These are phyloP conservation scores for Glaucomys volans DNA, from an alignment of 2,113 vertebrate genomes.

Conservation along the genomic window DNA sequence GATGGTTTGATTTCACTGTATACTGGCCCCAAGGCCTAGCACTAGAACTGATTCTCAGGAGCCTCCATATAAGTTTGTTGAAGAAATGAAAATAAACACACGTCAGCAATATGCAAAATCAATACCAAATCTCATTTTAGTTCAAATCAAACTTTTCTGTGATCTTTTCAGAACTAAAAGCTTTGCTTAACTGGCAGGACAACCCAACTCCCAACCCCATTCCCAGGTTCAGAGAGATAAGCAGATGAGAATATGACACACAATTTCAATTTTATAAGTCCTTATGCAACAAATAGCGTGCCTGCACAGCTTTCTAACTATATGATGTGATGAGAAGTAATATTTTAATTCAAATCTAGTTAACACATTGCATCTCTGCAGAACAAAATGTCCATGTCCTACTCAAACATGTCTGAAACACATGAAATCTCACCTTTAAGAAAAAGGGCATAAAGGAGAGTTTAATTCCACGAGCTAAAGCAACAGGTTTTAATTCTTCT, in stretches of 20 bases:
- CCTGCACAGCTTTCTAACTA: slow-evolving; percentile 6
- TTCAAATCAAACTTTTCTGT: not conserved
- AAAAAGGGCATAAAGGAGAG: slow-evolving; percentile 99
- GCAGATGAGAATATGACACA: not conserved
- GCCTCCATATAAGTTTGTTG: not conserved
- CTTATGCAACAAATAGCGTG: not conserved
- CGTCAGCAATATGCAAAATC: not conserved
- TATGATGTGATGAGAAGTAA: not conserved
- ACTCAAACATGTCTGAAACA: not conserved
- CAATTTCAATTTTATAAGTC: slow-evolving; percentile 28
- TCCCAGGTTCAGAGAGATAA: not conserved
- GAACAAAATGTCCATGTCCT: not conserved
- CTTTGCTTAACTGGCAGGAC: not conserved
- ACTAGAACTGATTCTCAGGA: not conserved
- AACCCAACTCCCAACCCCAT: too few relatives aligned
- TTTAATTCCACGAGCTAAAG: slow-evolving; percentile 90
- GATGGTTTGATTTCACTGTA: not conserved
- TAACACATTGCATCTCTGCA: not conserved
- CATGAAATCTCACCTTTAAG: slow-evolving; percentile 91
- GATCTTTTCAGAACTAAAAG: slow-evolving; percentile 25
- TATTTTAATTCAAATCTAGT: not conserved
- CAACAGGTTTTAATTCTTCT: slow-evolving; percentile 88
- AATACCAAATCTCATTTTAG: not conserved
- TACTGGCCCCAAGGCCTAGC: not conserved
- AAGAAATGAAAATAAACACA: not conserved